These are phyloP conservation scores for Euthynnus affinis DNA, from an alignment of 2,797 vertebrate species.

Conservation along the genomic window DNA sequence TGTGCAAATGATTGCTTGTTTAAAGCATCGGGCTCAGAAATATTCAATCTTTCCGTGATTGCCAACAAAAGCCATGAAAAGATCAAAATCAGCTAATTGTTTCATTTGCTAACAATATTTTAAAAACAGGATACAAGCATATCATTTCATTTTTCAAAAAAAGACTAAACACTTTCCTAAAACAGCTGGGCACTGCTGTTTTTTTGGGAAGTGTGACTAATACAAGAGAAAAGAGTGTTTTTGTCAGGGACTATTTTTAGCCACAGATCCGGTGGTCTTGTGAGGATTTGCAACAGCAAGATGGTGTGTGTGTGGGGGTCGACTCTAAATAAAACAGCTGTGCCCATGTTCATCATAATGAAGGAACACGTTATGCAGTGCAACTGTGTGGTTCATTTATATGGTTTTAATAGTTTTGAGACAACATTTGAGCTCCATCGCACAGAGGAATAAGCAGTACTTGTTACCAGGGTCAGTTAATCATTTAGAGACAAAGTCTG, in stretches of 20 bases:
- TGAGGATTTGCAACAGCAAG: neutral
- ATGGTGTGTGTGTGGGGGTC: neutral
- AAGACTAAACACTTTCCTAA: neutral
- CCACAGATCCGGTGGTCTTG: neutral
- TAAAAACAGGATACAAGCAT: no score
- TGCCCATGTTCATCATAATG: no score
- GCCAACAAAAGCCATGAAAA: neutral
- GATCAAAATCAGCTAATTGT: neutral
- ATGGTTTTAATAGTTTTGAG: neutral
- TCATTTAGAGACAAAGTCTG: neutral
- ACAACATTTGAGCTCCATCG: neutral
- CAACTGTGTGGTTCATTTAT: neutral
- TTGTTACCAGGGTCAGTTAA: neutral
- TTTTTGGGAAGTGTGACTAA: no score
- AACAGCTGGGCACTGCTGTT: neutral
- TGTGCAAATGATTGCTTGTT: slow-evolving; percentile 20
- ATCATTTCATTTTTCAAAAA: neutral
- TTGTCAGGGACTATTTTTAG: neutral
- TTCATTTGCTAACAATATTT: neutral
- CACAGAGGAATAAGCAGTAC: neutral
- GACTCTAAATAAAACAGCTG: neutral
- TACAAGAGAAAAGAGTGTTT: neutral
- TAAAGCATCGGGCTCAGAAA: neutral
- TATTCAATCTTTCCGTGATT: neutral
- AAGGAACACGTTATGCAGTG: no score